phyloP scores from a whole-genome alignment of 2,888 invertebrate species.

The Petrophora chlorosata region DNA sequence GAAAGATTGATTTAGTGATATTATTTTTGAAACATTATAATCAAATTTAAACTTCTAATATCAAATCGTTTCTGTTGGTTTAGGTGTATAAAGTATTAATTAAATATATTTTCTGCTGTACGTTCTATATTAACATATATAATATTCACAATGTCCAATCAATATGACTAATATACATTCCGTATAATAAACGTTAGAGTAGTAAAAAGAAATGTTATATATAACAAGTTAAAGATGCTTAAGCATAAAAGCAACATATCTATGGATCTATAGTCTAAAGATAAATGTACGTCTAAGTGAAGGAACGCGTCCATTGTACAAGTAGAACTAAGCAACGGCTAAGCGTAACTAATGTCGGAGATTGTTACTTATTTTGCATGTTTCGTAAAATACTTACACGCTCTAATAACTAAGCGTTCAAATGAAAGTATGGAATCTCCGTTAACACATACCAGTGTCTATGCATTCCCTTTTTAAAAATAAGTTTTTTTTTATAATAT shows the following conservation, averaged over 20 bases:
- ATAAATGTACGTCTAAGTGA: no score
- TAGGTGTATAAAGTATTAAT: no score
- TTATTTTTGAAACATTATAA: no score
- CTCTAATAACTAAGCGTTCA: conserved; percentile 72
- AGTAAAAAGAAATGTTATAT: not conserved
- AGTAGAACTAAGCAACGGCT: conserved; percentile 70
- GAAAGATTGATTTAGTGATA: no score
- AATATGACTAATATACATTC: no score
- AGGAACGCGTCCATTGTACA: conserved; percentile 73
- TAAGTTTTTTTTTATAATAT: not conserved
- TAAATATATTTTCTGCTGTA: no score
- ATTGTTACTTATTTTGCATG: conserved; percentile 83
- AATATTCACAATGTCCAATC: no score
- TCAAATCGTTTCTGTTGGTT: no score
- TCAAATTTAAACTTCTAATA: no score
- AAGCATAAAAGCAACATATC: not conserved
- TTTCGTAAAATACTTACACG: conserved; percentile 82
- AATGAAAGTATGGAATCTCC: conserved; percentile 76
- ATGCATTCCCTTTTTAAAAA: conserved; percentile 25
- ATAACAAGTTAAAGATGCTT: not conserved
- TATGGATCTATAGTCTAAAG: no score
- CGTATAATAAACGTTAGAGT: no score
- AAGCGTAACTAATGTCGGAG: conserved; percentile 80
- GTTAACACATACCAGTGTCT: conserved; percentile 9
- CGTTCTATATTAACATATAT: no score